phyloP scores from a whole-genome alignment of 2,888 invertebrate genomes.

The Halictus quadricinctus region DNA sequence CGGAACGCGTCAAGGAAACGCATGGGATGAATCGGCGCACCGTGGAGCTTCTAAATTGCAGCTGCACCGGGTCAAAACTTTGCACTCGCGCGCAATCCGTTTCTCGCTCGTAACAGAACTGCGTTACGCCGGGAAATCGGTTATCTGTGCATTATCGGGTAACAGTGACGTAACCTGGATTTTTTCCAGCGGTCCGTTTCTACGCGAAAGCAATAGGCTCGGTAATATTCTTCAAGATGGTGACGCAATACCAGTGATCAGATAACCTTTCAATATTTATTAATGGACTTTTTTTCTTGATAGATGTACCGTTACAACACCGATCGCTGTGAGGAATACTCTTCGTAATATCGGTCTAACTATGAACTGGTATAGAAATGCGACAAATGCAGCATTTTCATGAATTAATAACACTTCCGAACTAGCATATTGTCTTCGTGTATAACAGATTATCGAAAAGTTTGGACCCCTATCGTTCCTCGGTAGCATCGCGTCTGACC shows the following conservation, averaged over 20 bases:
- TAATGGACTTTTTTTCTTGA: neutral
- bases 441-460: too few species aligned
- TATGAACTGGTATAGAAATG: too few species aligned
- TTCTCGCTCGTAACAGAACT: neutral
- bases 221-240: neutral
- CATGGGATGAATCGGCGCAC: neutral
- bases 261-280: constrained; percentile 1
- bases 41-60: neutral
- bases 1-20: neutral
- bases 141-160: neutral
- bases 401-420: too few species aligned
- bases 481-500: too few species aligned
- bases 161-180: neutral
- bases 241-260: neutral
- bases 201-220: neutral
- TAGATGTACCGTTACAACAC: neutral
- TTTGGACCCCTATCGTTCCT: too few species aligned
- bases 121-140: neutral
- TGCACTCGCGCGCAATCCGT: neutral
- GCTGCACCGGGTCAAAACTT: neutral
- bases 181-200: neutral
- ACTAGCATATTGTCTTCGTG: too few species aligned
- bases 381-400: too few species aligned
- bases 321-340: neutral
- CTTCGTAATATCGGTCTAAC: neutral